Evolutionary conservation across 2,113 vertebrate genomes (phyloP).

Genomic region (Crocuta crocuta): DNA sequence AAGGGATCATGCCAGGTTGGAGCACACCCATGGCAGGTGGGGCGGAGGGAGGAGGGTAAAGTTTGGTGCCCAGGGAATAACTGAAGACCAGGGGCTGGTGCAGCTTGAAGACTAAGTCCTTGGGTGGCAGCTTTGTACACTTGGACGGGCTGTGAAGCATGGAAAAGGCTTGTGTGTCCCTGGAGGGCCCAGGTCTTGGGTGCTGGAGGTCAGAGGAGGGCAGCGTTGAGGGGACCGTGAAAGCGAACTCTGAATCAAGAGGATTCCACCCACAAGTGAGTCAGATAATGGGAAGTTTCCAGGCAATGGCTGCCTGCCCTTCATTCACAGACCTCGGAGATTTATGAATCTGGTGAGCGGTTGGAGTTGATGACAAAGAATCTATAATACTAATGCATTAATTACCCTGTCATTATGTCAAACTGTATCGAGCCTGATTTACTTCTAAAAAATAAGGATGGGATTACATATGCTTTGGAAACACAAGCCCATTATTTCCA

Average conservation of each 20-base stretch:
- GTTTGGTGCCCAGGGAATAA: rapidly evolving
- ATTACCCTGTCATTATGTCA: slow-evolving; percentile 64
- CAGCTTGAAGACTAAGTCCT: neutral
- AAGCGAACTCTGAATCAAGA: neutral
- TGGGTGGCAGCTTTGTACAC: neutral
- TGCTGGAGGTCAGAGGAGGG: neutral
- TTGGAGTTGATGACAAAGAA: neutral
- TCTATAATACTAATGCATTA: slow-evolving; percentile 32
- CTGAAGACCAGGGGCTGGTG: rapidly evolving
- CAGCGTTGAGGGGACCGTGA: neutral
- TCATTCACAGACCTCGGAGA: neutral
- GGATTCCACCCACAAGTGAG: neutral
- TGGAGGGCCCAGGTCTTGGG: too few relatives aligned
- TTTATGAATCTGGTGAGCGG: neutral
- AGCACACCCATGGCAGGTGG: neutral
- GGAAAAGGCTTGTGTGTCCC: neutral
- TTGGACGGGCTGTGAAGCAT: neutral
- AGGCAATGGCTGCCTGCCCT: neutral
- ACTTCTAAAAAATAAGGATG: slow-evolving; percentile 60
- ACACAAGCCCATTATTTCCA: slow-evolving; percentile 62
- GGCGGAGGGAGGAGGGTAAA: neutral
- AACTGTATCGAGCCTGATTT: slow-evolving; percentile 39
- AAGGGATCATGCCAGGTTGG: too few relatives aligned
- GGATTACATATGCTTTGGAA: slow-evolving; percentile 55
- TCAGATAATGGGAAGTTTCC: neutral